A percentile compares a stretch with the other conserved stretches of the same genome.
Conservation (phyloP, 2,797 vertebrate genomes). For the Sebastes umbrosus region DNA sequence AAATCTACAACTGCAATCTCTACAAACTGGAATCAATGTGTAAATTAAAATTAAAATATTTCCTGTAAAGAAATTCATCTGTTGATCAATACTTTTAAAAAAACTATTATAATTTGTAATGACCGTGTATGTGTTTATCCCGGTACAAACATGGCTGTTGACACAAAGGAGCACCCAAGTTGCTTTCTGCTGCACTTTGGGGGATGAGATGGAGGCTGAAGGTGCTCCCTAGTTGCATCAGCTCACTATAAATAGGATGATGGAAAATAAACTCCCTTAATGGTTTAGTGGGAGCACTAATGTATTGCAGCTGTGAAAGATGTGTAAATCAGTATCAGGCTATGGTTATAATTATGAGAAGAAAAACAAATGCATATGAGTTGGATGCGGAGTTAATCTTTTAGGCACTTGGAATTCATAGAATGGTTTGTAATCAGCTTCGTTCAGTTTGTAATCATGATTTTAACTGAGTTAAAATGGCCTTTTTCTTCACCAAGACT, state of each 20-base stretch:
- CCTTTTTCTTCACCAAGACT: background rate
- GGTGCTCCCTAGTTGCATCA: constrained; percentile 36
- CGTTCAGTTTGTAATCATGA: background rate
- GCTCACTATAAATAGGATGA: constrained; percentile 35
- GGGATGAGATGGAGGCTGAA: constrained; percentile 21
- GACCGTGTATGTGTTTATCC: background rate
- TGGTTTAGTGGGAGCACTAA: constrained; percentile 14
- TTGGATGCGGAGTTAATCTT: background rate
- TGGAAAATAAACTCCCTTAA: constrained; percentile 36
- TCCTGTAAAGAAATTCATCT: background rate
- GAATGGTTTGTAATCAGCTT: background rate
- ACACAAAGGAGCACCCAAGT: constrained; percentile 34
- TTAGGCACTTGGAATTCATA: background rate
- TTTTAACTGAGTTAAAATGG: background rate
- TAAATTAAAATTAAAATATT: background rate
- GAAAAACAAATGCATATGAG: too few species aligned
- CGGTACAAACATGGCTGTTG: constrained; percentile 26
- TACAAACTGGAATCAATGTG: background rate
- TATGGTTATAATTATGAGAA: background rate
- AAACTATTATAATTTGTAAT: background rate
- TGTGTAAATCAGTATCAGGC: constrained; percentile 7
- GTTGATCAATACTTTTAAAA: background rate
- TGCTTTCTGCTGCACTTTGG: constrained; percentile 9
- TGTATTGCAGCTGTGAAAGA: constrained; percentile 35
- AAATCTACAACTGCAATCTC: background rate